phyloP scores from a whole-genome alignment of 2,888 invertebrate genomes.

The Ischnura elegans region DNA sequence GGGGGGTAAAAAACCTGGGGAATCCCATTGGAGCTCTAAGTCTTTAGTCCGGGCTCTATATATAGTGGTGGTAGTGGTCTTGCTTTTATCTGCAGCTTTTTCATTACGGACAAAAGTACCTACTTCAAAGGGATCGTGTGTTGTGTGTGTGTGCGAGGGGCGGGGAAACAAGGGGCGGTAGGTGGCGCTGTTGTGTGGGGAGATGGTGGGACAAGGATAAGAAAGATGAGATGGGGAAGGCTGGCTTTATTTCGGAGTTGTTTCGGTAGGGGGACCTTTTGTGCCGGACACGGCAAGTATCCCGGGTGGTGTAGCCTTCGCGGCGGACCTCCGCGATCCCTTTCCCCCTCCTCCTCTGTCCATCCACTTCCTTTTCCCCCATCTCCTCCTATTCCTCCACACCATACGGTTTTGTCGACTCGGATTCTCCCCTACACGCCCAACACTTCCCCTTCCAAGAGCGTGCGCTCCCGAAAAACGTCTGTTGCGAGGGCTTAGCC shows the following conservation, averaged over 20 bases:
- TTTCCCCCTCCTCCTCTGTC: not conserved
- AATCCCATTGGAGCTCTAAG: slow-evolving; percentile 15
- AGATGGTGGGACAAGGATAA: not conserved
- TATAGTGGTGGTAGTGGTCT: not conserved
- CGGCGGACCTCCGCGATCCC: not conserved
- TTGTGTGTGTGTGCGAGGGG: not conserved
- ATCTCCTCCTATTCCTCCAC: not conserved
- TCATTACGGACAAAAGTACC: slow-evolving; percentile 51
- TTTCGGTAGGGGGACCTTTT: not conserved
- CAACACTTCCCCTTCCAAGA: too few species aligned
- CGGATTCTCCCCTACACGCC: not conserved
- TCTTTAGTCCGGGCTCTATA: not conserved
- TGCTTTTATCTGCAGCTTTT: slow-evolving; percentile 60
- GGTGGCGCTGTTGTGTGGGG: not conserved
- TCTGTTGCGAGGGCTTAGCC: not conserved
- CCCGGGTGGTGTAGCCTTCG: not conserved
- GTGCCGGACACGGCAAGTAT: slow-evolving; percentile 15
- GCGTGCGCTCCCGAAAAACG: not conserved
- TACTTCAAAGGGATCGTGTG: slow-evolving; percentile 44
- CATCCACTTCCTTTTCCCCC: not conserved
- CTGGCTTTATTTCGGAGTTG: slow-evolving; percentile 26
- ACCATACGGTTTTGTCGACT: not conserved
- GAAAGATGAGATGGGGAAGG: not conserved
- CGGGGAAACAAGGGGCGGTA: not conserved
- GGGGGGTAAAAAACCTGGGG: not conserved